Base-by-base conservation (phyloP, 2,113 vertebrate genomes). In the Chlorodrepanis virens region DNA sequence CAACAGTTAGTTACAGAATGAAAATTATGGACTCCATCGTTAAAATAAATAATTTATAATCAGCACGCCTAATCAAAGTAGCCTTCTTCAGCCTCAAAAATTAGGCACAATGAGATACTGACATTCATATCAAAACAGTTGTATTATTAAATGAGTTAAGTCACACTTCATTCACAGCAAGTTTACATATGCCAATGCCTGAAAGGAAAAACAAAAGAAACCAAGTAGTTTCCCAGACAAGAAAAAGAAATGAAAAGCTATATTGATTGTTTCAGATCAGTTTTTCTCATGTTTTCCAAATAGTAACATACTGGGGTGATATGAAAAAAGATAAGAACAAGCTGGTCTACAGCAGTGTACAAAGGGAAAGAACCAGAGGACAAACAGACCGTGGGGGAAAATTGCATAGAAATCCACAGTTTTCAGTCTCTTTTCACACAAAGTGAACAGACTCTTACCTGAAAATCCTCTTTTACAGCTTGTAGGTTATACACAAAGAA, bases 401-500 rank as follows among this genome's bases (percentile, higher is more conserved):
- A 87, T 6, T 5, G 5, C 70, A 79, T 0, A 29, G 23, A 70
- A 85, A 14, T 68, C 5, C 6, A n/a, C 1, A 88, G 14, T 57
- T 42, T 54, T 23, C n/a, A 84, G 33, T 35, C 27, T 56, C 52
- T 57, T 87, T 25, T 52, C 47, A 61, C 19, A 79, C 5, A n/a
- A 92, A 91, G 64, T 18, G 12, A 72, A 53, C n/a, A 28, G 12
- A 57, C 10, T 69, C 98, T 98, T 97, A 98, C 98, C 98, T 98
- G 97, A 75, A 98, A 97, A 86, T 98, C 97, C 4, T 98, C 97
- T 96, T 98, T 98, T 87, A 98, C 94, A 76, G 98, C 98, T 69
- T 98, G 97, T 23, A 98, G 96, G 83, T 98, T 98, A 93, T 98
- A 98, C 0, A 61, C 76, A 74, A 98, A 98, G 87, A 98, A 97